A percentile compares a stretch with the other conserved stretches of the same genome.
These are phyloP conservation scores for Drosophila equinoxialis DNA, from an alignment of 1,140 invertebrate genomes.

Conservation along the genomic window DNA sequence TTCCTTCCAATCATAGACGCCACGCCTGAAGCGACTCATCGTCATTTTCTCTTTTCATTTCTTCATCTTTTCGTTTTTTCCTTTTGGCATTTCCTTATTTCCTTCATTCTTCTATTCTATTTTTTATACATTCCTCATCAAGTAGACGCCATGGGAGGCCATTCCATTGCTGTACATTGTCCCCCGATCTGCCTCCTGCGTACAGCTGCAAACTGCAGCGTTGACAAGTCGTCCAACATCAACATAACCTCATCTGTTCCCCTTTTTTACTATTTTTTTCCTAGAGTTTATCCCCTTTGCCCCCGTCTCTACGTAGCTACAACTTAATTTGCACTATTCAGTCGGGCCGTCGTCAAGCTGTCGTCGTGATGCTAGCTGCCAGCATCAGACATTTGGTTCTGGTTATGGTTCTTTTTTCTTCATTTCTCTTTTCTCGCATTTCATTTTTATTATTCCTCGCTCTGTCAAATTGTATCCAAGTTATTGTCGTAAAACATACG, in stretches of 20 bases:
- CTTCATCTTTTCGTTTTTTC: neutral
- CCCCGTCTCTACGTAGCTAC: conserved; percentile 31
- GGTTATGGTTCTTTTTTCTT: conserved; percentile 2
- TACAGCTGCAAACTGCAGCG: conserved; percentile 64
- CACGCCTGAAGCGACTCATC: conserved; percentile 16
- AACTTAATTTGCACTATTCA: conserved; percentile 78
- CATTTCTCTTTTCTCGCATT: conserved; percentile 21
- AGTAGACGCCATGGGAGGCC: conserved; percentile 43
- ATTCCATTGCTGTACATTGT: conserved; percentile 24
- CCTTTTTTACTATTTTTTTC: neutral
- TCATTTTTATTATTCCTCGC: conserved; percentile 62
- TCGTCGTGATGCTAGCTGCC: conserved; percentile 45
- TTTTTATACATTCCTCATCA: conserved; percentile 43
- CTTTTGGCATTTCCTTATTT: neutral
- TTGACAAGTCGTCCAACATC: conserved; percentile 65
- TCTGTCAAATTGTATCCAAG: conserved; percentile 77
- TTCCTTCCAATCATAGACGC: conserved; percentile 13
- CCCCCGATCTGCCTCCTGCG: conserved; percentile 29
- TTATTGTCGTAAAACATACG: conserved; percentile 77
- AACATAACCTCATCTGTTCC: conserved; percentile 28
- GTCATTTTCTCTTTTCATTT: conserved; percentile 3
- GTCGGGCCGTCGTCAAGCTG: conserved; percentile 24
- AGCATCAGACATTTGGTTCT: conserved; percentile 40
- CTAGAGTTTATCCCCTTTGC: neutral
- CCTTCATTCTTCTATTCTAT: conserved; percentile 38